These are phyloP conservation scores for Corythoichthys haematopterus DNA, from an alignment of 2,113 vertebrate species.

Conservation along the genomic window DNA sequence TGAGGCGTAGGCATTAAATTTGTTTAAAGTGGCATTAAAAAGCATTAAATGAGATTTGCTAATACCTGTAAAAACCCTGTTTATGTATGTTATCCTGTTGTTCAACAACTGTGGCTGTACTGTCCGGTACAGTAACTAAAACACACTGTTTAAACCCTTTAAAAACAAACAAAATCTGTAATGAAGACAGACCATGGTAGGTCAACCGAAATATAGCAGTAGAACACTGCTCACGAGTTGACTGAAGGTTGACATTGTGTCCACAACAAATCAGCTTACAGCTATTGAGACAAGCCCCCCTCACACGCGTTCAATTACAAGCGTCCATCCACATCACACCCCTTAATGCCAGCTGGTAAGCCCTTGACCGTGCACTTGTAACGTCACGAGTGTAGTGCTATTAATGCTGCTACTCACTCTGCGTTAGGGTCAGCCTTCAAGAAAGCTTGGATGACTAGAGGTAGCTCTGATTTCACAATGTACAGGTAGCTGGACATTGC, in stretches of 20 bases:
- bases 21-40: too few relatives aligned
- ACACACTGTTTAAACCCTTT: too few relatives aligned
- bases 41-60: too few relatives aligned
- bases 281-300: conserved; percentile 4
- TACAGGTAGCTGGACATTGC: conserved; percentile 99
- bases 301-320: conserved; percentile 38
- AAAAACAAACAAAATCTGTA: too few relatives aligned
- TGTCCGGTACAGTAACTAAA: too few relatives aligned
- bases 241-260: conserved; percentile 18
- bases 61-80: too few relatives aligned
- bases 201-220: too few relatives aligned
- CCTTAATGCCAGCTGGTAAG: conserved; percentile 12
- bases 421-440: conserved; percentile 77
- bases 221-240: not conserved
- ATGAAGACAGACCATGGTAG: too few relatives aligned
- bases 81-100: too few relatives aligned
- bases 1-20: too few relatives aligned
- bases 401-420: conserved; percentile 76
- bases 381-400: not conserved
- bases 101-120: too few relatives aligned
- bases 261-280: conserved; percentile 24
- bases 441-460: conserved; percentile 95
- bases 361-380: conserved; percentile 12
- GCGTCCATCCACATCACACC: conserved; percentile 39
- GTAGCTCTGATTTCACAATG: conserved; percentile 95